These are phyloP conservation scores for Neoarius graeffei DNA, from an alignment of 2,113 vertebrate species.

Conservation along the genomic window DNA sequence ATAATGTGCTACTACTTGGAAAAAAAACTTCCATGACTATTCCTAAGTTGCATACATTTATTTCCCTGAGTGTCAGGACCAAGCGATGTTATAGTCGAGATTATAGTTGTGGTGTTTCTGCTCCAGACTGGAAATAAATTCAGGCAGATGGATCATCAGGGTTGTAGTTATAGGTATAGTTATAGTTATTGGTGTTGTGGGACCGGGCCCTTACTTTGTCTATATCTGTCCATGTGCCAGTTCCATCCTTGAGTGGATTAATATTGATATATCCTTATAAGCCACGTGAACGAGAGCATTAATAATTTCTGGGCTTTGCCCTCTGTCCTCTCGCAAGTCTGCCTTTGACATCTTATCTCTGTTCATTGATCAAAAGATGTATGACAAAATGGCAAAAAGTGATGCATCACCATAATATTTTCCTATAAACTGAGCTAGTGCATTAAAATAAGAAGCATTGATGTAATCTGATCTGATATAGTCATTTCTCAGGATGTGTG, in stretches of 20 bases:
- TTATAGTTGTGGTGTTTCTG: too few relatives aligned
- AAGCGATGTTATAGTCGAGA: too few relatives aligned
- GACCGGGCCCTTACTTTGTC: constrained; percentile 1
- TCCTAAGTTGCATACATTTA: too few relatives aligned
- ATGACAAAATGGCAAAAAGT: constrained; percentile 49
- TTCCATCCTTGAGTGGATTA: constrained; percentile 38
- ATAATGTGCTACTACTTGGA: too few relatives aligned
- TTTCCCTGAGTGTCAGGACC: too few relatives aligned
- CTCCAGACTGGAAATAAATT: too few relatives aligned
- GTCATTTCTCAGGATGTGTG: constrained; percentile 42
- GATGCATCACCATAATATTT: constrained; percentile 53
- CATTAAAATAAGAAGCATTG: constrained; percentile 44
- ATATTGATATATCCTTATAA: constrained; percentile 35
- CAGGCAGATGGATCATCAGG: too few relatives aligned
- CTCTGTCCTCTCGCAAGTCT: constrained; percentile 19
- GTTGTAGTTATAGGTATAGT: too few relatives aligned
- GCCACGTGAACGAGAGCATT: constrained; percentile 12
- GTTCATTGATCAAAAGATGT: constrained; percentile 51
- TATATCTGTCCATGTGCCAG: constrained; percentile 24
- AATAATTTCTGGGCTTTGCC: constrained; percentile 25
- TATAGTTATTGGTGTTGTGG: too few relatives aligned
- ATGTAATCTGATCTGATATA: constrained; percentile 47
- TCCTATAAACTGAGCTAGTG: constrained; percentile 41
- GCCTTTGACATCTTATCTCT: constrained; percentile 49
- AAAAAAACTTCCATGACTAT: too few relatives aligned